phyloP scores from a whole-genome alignment of 2,113 vertebrate species.

The Sinocyclocheilus grahami region DNA sequence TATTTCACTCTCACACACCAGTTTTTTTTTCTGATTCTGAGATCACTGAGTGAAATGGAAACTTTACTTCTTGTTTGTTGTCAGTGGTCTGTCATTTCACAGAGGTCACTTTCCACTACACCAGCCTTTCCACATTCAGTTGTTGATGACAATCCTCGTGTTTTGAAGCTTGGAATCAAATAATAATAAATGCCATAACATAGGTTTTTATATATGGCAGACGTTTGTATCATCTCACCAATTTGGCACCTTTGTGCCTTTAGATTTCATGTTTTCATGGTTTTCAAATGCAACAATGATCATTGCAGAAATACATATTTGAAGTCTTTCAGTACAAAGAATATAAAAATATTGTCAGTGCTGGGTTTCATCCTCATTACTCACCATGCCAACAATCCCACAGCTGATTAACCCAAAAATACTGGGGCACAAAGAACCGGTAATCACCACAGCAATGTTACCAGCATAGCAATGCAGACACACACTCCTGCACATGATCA shows the following conservation, averaged over 20 bases:
- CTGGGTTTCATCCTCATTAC: slow-evolving; percentile 14
- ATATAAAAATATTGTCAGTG: slow-evolving; percentile 19
- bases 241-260: not conserved
- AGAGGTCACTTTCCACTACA: not conserved
- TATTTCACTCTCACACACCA: not conserved
- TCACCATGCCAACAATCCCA: slow-evolving; percentile 25
- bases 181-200: not conserved
- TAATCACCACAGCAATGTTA: slow-evolving; percentile 35
- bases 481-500: not conserved
- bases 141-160: not conserved
- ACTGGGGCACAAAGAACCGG: not conserved
- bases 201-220: not conserved
- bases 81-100: not conserved
- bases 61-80: not conserved
- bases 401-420: slow-evolving; percentile 43
- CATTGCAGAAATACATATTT: not conserved
- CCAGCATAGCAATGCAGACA: slow-evolving; percentile 19
- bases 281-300: not conserved
- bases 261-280: not conserved
- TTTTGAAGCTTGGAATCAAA: not conserved
- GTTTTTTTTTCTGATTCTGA: not conserved
- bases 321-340: not conserved
- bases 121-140: not conserved
- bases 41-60: not conserved
- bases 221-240: not conserved